Conservation (phyloP, 2,888 invertebrate species). For the Ecdyonurus torrentis region DNA sequence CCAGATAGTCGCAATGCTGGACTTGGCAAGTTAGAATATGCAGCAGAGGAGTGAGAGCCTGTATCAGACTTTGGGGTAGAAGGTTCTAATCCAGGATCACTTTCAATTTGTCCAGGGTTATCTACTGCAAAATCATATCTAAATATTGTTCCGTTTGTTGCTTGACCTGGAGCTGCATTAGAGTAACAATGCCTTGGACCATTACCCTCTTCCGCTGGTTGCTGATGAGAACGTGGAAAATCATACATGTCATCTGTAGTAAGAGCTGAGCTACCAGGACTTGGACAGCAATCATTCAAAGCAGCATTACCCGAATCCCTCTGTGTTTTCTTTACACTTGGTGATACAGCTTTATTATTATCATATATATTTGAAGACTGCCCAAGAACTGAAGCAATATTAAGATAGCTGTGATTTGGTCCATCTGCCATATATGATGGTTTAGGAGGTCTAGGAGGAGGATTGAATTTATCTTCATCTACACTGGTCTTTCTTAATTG, state of each 20-base stretch:
- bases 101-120: slow-evolving; percentile 16
- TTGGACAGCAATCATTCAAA: neutral
- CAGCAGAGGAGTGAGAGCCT: slow-evolving; percentile 23
- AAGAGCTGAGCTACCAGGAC: neutral
- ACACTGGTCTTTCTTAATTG: neutral
- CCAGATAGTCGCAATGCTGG: slow-evolving; percentile 20
- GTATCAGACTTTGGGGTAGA: slow-evolving; percentile 14
- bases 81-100: slow-evolving; percentile 3
- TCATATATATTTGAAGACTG: neutral
- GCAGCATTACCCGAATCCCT: neutral
- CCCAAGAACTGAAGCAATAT: slow-evolving; percentile 20
- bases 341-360: neutral
- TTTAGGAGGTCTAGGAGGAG: slow-evolving; percentile 62
- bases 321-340: neutral
- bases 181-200: slow-evolving; percentile 35
- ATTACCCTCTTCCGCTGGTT: slow-evolving; percentile 14
- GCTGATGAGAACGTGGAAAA: slow-evolving; percentile 49
- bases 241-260: slow-evolving; percentile 43
- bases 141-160: slow-evolving; percentile 36
- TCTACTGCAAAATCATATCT: slow-evolving; percentile 33
- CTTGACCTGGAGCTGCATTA: slow-evolving; percentile 37
- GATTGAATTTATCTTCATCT: slow-evolving; percentile 15
- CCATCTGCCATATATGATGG: slow-evolving; percentile 38
- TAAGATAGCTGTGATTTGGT: slow-evolving; percentile 30
- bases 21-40: slow-evolving; percentile 41